Conservation (phyloP, 2,113 vertebrate genomes). For the Ramphastos sulfuratus region DNA sequence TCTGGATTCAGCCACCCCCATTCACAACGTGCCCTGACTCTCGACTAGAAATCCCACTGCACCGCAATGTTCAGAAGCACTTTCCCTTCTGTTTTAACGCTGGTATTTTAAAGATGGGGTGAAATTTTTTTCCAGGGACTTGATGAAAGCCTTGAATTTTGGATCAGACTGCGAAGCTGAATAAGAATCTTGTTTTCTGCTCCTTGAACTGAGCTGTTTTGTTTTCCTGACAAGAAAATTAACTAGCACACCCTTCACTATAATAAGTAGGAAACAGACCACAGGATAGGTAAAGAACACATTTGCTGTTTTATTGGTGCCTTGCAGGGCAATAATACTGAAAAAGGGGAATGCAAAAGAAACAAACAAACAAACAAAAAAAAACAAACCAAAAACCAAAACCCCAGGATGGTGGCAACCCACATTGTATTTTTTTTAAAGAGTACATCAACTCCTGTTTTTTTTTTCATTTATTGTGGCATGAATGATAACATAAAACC, state of each 20-base stretch:
- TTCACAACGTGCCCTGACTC: fast-evolving
- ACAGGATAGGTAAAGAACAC: conserved; percentile 92
- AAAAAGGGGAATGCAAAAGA: conserved; percentile 93
- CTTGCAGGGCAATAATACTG: conserved; percentile 99
- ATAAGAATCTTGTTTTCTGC: not conserved
- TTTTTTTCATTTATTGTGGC: conserved; percentile 88
- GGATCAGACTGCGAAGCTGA: not conserved
- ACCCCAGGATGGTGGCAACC: conserved; percentile 90
- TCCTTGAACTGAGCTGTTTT: not conserved
- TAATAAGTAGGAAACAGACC: conserved; percentile 78
- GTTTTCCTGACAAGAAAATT: not conserved
- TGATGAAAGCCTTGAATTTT: not conserved
- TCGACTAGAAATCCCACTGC: not conserved
- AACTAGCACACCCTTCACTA: not conserved
- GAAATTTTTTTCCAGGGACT: not conserved
- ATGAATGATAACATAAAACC: conserved; percentile 99
- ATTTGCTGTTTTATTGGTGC: conserved; percentile 99
- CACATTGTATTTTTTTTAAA: conserved; percentile 86
- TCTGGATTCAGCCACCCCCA: not conserved
- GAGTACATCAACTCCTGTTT: conserved; percentile 91
- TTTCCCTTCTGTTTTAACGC: not conserved
- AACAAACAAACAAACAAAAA: not conserved
- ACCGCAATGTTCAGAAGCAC: not conserved
- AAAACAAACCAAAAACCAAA: not conserved
- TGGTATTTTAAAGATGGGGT: not conserved